A percentile compares a stretch with the other conserved stretches of the same genome.
phyloP scores from a whole-genome alignment of 2,113 vertebrate genomes.

The Pavo muticus region DNA sequence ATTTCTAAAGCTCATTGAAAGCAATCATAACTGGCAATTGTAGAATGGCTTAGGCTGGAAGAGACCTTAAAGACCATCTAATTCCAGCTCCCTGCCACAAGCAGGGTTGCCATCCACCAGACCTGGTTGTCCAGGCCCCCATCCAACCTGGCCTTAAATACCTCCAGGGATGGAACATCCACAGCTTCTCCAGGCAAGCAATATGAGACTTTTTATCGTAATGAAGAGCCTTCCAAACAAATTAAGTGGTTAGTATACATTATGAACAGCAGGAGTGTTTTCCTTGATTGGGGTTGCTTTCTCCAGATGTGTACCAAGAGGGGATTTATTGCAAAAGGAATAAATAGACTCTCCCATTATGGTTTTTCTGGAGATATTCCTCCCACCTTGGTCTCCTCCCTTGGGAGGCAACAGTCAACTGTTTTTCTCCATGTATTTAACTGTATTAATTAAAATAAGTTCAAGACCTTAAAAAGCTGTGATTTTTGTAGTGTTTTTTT shows the following conservation, averaged over 20 bases:
- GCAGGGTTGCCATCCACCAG: too few species aligned
- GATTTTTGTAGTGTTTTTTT: background rate
- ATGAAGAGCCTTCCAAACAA: background rate
- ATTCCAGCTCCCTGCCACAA: too few species aligned
- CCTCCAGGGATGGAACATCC: too few species aligned
- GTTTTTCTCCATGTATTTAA: background rate
- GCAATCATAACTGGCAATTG: background rate
- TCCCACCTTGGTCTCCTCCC: background rate
- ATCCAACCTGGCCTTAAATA: too few species aligned
- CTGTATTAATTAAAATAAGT: background rate
- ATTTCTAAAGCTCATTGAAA: background rate
- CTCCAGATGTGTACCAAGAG: background rate
- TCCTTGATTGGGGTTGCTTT: background rate
- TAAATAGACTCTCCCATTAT: background rate
- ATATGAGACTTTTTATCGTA: background rate
- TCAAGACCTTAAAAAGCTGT: background rate
- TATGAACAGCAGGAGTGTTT: background rate
- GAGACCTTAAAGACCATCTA: too few species aligned
- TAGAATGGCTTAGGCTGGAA: too few species aligned
- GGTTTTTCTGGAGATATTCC: background rate
- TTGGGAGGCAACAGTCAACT: background rate
- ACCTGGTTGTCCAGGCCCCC: too few species aligned
- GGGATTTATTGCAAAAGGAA: background rate
- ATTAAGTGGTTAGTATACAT: background rate
- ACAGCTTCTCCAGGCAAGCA: too few species aligned